Conservation (phyloP, 2,797 vertebrate species). For the Pipistrellus pygmaeus region DNA sequence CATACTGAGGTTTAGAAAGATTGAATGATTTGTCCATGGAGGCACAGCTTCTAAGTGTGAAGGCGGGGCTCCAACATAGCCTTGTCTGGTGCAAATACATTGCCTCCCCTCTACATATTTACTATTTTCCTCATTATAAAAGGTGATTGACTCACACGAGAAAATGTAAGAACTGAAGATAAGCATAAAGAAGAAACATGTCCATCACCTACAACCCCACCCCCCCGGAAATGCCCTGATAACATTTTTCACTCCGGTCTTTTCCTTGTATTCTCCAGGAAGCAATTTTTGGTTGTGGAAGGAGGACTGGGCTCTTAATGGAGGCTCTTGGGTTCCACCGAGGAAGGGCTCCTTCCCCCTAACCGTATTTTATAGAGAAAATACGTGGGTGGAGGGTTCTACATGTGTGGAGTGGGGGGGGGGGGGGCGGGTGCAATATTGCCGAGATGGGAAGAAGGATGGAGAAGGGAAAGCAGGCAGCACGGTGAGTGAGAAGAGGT, state of each 20-base stretch:
- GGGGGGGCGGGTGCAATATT: neutral
- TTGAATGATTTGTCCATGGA: neutral
- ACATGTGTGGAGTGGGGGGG: neutral
- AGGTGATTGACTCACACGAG: neutral
- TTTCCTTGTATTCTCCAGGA: conserved; percentile 9
- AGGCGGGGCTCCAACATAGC: neutral
- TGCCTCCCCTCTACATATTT: neutral
- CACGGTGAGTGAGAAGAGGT: neutral
- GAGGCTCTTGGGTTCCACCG: neutral
- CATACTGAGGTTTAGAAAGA: conserved; percentile 11
- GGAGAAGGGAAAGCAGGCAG: neutral
- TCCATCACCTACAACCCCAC: neutral
- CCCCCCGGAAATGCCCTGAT: neutral
- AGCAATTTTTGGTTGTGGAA: conserved; percentile 18
- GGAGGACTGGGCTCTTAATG: neutral
- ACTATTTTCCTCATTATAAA: neutral
- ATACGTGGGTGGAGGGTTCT: conserved; percentile 15
- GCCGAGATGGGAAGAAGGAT: neutral
- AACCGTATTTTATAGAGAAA: conserved; percentile 21
- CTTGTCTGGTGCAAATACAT: conserved; percentile 6
- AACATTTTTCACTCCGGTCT: neutral
- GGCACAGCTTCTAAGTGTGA: neutral
- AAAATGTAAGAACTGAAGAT: conserved; percentile 37
- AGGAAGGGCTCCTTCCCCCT: neutral
- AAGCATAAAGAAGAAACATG: conserved; percentile 1